A percentile compares a stretch with the other conserved stretches of the same genome.
Conservation (phyloP, 2,113 vertebrate species). For the Phalacrocorax aristotelis region DNA sequence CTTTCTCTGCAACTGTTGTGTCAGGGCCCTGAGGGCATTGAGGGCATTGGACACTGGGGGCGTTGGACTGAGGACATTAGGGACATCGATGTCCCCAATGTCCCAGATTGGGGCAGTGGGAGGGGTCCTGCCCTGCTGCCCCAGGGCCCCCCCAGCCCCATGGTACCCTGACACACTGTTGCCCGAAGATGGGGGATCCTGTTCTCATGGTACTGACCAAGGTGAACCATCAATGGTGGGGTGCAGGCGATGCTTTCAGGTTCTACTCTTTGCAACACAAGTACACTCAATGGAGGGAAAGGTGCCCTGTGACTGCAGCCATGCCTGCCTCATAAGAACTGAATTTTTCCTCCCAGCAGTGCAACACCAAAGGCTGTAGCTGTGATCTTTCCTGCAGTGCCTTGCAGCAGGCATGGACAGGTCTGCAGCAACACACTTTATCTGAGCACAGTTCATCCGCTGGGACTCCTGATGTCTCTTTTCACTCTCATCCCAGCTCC, state of each 20-base stretch:
- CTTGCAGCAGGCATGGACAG: not conserved
- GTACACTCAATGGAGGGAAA: accelerated
- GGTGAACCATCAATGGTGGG: accelerated
- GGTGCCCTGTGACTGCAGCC: accelerated
- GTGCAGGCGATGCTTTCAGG: not conserved
- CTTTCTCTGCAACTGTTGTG: not conserved
- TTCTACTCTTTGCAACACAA: not conserved
- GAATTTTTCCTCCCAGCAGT: accelerated
- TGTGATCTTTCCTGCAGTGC: not conserved
- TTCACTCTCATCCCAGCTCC: not conserved
- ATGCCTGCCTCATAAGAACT: accelerated
- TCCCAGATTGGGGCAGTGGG: not conserved
- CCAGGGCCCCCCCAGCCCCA: accelerated
- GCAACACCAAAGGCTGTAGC: not conserved
- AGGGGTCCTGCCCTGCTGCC: not conserved
- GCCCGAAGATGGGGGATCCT: accelerated
- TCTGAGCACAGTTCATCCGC: not conserved
- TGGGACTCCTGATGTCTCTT: not conserved
- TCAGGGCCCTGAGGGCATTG: not conserved
- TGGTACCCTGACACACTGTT: not conserved
- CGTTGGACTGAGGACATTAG: no score
- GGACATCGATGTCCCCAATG: not conserved
- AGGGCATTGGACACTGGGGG: no score
- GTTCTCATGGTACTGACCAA: not conserved
- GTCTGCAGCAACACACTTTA: not conserved